These are phyloP conservation scores for Eupeodes latifasciatus DNA, from an alignment of 2,888 invertebrate genomes.

Conservation along the genomic window DNA sequence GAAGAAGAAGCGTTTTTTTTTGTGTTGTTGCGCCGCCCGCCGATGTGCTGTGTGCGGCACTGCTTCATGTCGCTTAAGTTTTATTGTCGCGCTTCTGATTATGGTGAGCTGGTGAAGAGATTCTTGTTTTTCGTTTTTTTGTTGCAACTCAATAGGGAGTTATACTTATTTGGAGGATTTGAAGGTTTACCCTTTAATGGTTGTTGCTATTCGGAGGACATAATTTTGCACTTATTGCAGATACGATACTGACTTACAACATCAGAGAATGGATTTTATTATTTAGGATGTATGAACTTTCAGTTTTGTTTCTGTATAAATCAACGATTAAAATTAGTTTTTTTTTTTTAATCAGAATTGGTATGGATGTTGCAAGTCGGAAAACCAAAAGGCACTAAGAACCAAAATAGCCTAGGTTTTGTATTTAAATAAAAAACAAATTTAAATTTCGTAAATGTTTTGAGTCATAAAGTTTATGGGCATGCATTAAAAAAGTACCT, in stretches of 20 bases:
- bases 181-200: conserved; percentile 38
- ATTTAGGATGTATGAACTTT: neutral
- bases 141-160: conserved; percentile 41
- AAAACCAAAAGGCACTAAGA: neutral
- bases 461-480: neutral
- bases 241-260: neutral
- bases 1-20: conserved; percentile 7
- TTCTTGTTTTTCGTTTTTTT: neutral
- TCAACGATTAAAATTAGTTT: neutral
- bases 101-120: conserved; percentile 28
- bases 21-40: neutral
- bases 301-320: neutral
- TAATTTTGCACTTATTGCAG: conserved; percentile 2
- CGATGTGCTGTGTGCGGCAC: neutral
- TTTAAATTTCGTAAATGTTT: neutral
- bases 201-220: conserved; percentile 16
- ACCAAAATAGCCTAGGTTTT: neutral
- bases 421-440: neutral
- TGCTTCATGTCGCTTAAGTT: conserved; percentile 26
- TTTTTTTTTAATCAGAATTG: neutral
- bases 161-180: conserved; percentile 41
- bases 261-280: conserved; percentile 28
- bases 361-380: neutral
- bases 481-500: neutral
- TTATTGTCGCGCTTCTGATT: conserved; percentile 54